These are phyloP conservation scores for Pentalonia nigronervosa DNA, from an alignment of 1,140 invertebrate species.

Conservation along the genomic window DNA sequence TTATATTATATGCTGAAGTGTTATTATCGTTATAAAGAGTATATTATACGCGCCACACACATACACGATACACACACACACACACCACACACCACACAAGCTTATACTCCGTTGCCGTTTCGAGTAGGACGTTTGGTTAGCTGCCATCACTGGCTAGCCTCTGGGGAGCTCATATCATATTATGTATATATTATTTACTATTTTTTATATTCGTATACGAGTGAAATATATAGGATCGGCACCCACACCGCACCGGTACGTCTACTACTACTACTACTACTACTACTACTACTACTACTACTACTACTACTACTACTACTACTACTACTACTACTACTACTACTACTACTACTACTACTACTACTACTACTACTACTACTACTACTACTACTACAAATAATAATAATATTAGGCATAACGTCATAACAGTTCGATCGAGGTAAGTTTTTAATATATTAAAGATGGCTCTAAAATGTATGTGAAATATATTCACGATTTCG, in stretches of 20 bases:
- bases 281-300: background rate
- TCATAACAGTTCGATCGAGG: background rate
- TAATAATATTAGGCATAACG: background rate
- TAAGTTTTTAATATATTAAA: background rate
- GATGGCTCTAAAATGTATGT: background rate
- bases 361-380: background rate
- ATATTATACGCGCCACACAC: background rate
- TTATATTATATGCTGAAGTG: background rate
- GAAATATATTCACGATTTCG: background rate
- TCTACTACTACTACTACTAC: background rate
- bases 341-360: background rate
- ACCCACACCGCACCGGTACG: background rate
- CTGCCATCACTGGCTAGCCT: slow-evolving; percentile 5
- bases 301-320: background rate
- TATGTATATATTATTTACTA: background rate
- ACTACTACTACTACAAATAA: background rate
- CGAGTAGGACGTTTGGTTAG: slow-evolving; percentile 24
- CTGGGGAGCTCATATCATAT: background rate
- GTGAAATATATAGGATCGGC: background rate
- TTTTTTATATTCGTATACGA: slow-evolving; percentile 12
- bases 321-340: background rate
- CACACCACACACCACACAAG: background rate
- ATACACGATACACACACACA: background rate
- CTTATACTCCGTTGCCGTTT: background rate
- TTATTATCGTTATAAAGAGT: background rate